These are phyloP conservation scores for Beaufortia kweichowensis DNA, from an alignment of 2,113 vertebrate genomes.

Conservation along the genomic window DNA sequence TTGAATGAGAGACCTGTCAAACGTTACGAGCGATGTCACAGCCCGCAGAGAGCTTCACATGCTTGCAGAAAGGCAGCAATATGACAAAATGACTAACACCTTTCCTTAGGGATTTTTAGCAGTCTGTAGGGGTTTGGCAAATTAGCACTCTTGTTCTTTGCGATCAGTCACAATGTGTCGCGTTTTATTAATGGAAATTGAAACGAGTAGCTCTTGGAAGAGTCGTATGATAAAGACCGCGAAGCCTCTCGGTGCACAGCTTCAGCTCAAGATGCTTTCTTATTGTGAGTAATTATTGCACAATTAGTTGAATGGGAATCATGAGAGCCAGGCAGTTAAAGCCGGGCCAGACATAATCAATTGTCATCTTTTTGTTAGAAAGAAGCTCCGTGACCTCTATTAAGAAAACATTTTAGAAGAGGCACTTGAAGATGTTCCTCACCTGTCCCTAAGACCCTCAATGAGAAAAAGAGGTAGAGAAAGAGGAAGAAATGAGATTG, in stretches of 20 bases:
- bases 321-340: neutral
- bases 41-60: conserved; percentile 18
- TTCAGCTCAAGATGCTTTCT: conserved; percentile 44
- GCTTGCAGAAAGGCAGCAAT: neutral
- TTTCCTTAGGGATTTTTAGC: conserved; percentile 27
- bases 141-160: conserved; percentile 22
- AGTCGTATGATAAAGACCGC: neutral
- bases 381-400: neutral
- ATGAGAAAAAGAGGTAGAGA: conserved; percentile 6
- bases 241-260: neutral
- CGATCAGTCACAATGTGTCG: conserved; percentile 40
- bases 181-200: conserved; percentile 26
- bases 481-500: neutral
- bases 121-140: conserved; percentile 30
- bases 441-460: neutral
- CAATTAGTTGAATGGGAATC: conserved; percentile 44
- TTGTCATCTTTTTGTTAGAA: neutral
- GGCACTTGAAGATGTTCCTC: conserved; percentile 32
- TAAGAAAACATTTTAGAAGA: conserved; percentile 5
- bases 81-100: conserved; percentile 34
- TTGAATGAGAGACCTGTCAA: conserved; percentile 34
- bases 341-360: conserved; percentile 20
- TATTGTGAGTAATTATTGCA: conserved; percentile 34
- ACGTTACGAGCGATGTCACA: neutral
- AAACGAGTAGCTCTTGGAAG: conserved; percentile 10